A percentile compares a stretch with the other conserved stretches of the same genome.
Conservation (phyloP, 1,140 invertebrate genomes). For the Caerostris darwini region DNA sequence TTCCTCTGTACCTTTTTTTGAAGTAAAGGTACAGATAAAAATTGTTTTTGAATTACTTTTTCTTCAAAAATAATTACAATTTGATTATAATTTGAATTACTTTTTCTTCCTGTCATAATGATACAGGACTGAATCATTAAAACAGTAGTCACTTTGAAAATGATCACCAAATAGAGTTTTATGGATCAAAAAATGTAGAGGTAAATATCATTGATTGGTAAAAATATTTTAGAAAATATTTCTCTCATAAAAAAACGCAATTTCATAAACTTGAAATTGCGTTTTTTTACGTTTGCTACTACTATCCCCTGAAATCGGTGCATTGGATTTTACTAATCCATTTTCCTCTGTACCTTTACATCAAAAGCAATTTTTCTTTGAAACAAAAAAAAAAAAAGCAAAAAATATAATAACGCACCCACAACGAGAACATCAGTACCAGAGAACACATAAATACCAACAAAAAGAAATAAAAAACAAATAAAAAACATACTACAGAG, state of each 20-base stretch:
- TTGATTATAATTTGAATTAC: too few relatives aligned
- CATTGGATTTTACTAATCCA: conserved; percentile 58
- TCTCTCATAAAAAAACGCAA: too few relatives aligned
- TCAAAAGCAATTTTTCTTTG: not conserved
- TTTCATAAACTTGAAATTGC: too few relatives aligned
- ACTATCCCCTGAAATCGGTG: conserved; percentile 43
- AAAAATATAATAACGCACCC: conserved; percentile 4
- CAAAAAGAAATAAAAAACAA: conserved; percentile 5
- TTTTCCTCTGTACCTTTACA: conserved; percentile 43
- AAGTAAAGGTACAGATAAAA: too few relatives aligned
- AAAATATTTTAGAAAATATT: too few relatives aligned
- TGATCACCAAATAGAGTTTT: too few relatives aligned
- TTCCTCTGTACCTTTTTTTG: conserved; percentile 37
- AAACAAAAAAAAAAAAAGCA: not conserved
- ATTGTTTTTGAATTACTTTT: too few relatives aligned
- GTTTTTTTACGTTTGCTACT: too few relatives aligned
- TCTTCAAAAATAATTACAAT: not conserved
- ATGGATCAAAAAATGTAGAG: too few relatives aligned
- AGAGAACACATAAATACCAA: conserved; percentile 33
- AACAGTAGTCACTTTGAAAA: too few relatives aligned
- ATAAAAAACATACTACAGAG: not conserved
- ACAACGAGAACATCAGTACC: not conserved
- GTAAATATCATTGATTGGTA: too few relatives aligned
- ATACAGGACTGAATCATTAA: too few relatives aligned
- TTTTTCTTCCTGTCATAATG: not conserved